Evolutionary conservation across 35 echinoderm and acorn worm genomes (phyloP).

Genomic region (Anneissia japonica): DNA sequence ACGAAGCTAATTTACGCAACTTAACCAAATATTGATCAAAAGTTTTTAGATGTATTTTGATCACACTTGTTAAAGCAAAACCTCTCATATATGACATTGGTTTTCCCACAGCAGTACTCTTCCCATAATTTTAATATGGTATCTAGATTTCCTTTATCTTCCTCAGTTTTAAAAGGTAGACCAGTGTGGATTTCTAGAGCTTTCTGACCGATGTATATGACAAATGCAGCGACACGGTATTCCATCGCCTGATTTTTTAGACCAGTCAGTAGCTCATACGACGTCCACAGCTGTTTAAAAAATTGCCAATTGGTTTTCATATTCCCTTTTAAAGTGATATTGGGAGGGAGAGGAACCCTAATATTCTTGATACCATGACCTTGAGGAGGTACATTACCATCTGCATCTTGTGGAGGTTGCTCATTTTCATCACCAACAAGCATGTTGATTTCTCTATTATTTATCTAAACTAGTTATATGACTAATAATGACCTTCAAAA

Average conservation of each 20-base stretch:
- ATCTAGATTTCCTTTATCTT: background rate
- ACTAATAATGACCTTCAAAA: too few species aligned
- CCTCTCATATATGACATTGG: constrained; percentile 44
- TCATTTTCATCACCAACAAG: too few species aligned
- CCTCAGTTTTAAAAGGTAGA: background rate
- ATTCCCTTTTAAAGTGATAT: background rate
- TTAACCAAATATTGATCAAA: constrained; percentile 28
- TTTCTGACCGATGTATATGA: background rate
- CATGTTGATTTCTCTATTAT: too few species aligned
- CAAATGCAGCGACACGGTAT: background rate
- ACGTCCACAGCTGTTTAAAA: background rate
- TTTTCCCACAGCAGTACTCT: background rate
- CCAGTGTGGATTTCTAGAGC: background rate
- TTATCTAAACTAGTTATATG: too few species aligned
- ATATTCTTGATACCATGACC: background rate
- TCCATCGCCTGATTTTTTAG: background rate
- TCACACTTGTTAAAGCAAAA: constrained; percentile 39
- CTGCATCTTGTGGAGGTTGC: too few species aligned
- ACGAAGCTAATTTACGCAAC: constrained; percentile 21
- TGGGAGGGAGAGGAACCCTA: constrained; percentile 2
- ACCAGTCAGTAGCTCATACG: background rate
- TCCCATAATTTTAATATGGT: background rate
- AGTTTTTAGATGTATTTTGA: constrained; percentile 19
- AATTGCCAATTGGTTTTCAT: background rate
- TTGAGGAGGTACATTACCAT: background rate